Conservation (phyloP, 2,797 vertebrate species). For the Cossypha caffra region DNA sequence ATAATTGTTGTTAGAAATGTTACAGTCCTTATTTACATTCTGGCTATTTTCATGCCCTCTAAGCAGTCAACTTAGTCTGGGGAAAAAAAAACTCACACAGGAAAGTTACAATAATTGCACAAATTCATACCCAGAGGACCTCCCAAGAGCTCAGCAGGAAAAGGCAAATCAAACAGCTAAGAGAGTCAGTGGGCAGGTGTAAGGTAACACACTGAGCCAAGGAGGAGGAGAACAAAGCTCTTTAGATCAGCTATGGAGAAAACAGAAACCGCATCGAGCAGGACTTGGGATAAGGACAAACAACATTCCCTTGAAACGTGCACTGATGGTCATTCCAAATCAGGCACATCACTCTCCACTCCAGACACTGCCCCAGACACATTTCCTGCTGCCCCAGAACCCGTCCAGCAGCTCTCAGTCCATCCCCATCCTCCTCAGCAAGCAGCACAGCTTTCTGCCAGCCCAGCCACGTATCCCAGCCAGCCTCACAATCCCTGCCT, state of each 20-base stretch:
- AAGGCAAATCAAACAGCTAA: not conserved
- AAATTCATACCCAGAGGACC: not conserved
- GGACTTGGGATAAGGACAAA: not conserved
- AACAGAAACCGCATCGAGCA: rapidly evolving
- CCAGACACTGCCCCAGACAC: not conserved
- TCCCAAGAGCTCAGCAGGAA: not conserved
- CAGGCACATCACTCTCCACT: not conserved
- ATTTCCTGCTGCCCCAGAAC: not conserved
- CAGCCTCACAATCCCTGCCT: not conserved
- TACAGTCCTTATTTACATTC: not conserved
- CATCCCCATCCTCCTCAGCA: not conserved
- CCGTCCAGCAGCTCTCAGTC: not conserved
- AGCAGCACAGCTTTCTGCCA: not conserved
- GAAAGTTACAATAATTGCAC: not conserved
- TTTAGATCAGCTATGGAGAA: not conserved
- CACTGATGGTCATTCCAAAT: not conserved
- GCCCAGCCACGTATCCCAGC: not conserved
- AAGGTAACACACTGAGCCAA: not conserved
- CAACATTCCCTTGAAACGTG: not conserved
- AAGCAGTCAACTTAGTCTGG: not conserved
- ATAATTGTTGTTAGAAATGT: not conserved
- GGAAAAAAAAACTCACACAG: not conserved
- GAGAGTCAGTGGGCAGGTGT: not conserved
- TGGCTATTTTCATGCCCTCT: not conserved
- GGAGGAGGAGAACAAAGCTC: not conserved